A percentile compares a stretch with the other conserved stretches of the same genome.
These are phyloP conservation scores for Rhinella marina DNA, from an alignment of 2,797 vertebrate genomes.

Conservation along the genomic window DNA sequence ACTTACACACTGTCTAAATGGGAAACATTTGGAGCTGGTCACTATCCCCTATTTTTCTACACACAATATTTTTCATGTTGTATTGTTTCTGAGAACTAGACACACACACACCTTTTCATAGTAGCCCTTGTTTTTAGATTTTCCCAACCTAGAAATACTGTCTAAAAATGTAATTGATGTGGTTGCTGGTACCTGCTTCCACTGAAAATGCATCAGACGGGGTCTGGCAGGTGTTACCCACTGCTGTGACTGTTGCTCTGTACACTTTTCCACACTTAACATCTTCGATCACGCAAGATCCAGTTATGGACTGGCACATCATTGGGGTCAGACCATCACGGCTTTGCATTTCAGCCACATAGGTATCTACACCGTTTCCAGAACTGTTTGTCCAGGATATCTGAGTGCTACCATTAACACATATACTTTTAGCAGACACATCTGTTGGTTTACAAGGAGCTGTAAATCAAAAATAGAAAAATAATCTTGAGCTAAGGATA, in stretches of 20 bases:
- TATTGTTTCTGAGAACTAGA: too few relatives aligned
- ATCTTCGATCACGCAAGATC: constrained; percentile 60
- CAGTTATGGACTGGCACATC: constrained; percentile 66
- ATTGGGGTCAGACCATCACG: neutral
- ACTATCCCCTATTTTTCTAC: too few relatives aligned
- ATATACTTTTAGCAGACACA: constrained; percentile 66
- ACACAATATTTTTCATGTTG: too few relatives aligned
- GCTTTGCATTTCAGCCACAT: constrained; percentile 66
- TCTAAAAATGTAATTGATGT: neutral
- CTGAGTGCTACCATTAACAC: constrained; percentile 67
- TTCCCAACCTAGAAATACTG: neutral
- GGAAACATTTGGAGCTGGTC: too few relatives aligned
- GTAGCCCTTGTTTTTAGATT: neutral
- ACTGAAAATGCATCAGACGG: constrained; percentile 22
- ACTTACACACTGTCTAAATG: too few relatives aligned
- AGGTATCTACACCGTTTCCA: constrained; percentile 64
- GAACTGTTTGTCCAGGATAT: constrained; percentile 68
- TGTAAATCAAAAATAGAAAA: constrained; percentile 57
- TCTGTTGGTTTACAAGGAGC: constrained; percentile 78
- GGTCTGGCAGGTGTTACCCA: constrained; percentile 72
- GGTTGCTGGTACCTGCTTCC: constrained; percentile 40
- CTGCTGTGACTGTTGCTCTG: constrained; percentile 70
- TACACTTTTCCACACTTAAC: constrained; percentile 74
- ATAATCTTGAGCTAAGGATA: neutral
- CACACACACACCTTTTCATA: too few relatives aligned